A percentile compares a stretch with the other conserved stretches of the same genome.
Conservation (phyloP, 2,797 vertebrate species). For the Manis javanica region DNA sequence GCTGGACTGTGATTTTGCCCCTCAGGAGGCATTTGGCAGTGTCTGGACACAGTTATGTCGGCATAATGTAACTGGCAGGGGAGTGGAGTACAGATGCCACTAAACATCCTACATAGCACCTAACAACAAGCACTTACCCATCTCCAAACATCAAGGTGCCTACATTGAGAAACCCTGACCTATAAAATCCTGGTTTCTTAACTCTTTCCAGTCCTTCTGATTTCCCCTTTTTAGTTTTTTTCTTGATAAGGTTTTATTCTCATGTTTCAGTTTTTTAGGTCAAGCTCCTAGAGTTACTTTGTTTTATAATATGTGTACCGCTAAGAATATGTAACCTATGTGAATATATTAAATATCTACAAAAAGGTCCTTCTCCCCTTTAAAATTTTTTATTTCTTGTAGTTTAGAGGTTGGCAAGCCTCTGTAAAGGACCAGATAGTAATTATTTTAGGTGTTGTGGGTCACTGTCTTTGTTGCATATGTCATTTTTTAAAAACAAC, state of each 20-base stretch:
- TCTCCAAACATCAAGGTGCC: neutral
- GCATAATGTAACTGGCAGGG: neutral
- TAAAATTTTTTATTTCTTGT: neutral
- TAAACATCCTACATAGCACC: neutral
- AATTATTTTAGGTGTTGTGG: slow-evolving; percentile 40
- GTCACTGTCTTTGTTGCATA: neutral
- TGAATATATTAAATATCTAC: slow-evolving; percentile 20
- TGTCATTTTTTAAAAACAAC: neutral
- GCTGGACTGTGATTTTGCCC: neutral
- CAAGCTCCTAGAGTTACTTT: slow-evolving; percentile 38
- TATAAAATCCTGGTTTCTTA: neutral
- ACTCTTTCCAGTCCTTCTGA: neutral
- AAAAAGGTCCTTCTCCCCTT: neutral
- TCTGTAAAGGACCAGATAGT: neutral
- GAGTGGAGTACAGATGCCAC: neutral
- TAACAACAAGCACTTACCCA: neutral
- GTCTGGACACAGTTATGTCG: neutral
- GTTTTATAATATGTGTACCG: neutral
- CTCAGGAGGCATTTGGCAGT: neutral
- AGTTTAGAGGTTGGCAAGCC: neutral
- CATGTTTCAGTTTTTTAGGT: slow-evolving; percentile 10
- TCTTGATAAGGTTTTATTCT: neutral
- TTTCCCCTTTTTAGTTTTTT: neutral
- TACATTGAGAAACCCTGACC: neutral
- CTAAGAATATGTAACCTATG: neutral